Evolutionary conservation across 2,113 vertebrate genomes (phyloP).

Genomic region (Rhea pennata): DNA sequence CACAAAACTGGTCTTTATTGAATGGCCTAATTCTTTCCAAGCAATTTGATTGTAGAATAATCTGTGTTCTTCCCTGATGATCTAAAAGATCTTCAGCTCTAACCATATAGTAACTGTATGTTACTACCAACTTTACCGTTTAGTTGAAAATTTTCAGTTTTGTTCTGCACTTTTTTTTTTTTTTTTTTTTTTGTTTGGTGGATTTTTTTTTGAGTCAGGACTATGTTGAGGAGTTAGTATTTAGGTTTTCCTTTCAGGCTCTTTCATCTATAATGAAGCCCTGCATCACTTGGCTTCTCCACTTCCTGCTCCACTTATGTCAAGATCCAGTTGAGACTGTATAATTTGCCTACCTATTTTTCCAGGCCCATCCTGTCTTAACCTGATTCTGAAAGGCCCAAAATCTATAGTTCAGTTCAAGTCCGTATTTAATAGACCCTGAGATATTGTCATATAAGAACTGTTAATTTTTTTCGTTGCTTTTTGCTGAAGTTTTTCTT

Average conservation of each 20-base stretch:
- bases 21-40: not conserved
- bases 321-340: not conserved
- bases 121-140: not conserved
- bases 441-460: not conserved
- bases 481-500: not conserved
- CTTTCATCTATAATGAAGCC: not conserved
- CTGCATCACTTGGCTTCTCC: not conserved
- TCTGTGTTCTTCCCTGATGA: not conserved
- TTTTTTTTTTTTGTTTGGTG: not conserved
- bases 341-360: not conserved
- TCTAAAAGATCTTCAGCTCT: not conserved
- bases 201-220: not conserved
- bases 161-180: not conserved
- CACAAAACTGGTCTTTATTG: not conserved
- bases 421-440: not conserved
- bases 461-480: not conserved
- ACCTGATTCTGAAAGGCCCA: not conserved
- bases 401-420: not conserved
- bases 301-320: not conserved
- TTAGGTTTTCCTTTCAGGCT: not conserved
- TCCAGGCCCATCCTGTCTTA: not conserved
- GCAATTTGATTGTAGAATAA: not conserved
- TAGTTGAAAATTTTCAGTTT: not conserved
- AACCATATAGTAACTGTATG: not conserved
- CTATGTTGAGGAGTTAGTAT: not conserved